Evolutionary conservation across 64 coral and sea anemone species (phyloP).

Genomic region (Stylophora pistillata): DNA sequence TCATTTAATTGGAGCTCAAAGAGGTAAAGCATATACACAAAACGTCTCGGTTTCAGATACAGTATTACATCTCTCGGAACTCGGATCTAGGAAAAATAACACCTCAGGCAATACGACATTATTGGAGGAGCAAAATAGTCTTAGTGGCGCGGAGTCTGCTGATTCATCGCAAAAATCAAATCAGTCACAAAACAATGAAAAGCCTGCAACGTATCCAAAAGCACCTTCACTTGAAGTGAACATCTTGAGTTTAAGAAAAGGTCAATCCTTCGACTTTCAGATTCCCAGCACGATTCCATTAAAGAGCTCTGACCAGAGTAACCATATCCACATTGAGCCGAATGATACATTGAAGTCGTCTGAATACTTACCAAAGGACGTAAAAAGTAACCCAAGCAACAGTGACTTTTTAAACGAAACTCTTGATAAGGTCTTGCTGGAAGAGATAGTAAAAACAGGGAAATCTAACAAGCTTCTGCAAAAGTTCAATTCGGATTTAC

Average conservation of each 20-base stretch:
- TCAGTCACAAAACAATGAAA: background rate
- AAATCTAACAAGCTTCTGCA: background rate
- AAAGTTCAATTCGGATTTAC: constrained; percentile 36
- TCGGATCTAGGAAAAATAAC: background rate
- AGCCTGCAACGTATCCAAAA: background rate
- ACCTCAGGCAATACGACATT: background rate
- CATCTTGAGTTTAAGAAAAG: constrained; percentile 8
- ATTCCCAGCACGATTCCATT: background rate
- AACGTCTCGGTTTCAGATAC: background rate
- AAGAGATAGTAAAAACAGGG: background rate
- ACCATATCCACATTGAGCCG: constrained; percentile 10
- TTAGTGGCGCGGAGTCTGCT: background rate
- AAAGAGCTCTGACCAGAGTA: background rate
- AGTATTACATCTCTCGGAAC: background rate
- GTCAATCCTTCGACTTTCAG: constrained; percentile 10
- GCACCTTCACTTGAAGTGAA: constrained; percentile 32
- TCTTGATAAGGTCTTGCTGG: background rate
- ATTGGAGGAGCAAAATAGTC: background rate
- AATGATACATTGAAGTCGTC: background rate
- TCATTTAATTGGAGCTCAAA: background rate
- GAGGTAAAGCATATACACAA: background rate
- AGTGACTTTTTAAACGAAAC: background rate
- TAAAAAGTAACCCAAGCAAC: background rate
- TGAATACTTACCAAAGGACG: background rate
- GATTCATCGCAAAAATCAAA: background rate